These are phyloP conservation scores for Micropoecilia bifurca DNA, from an alignment of 2,797 vertebrate species.

Conservation along the genomic window DNA sequence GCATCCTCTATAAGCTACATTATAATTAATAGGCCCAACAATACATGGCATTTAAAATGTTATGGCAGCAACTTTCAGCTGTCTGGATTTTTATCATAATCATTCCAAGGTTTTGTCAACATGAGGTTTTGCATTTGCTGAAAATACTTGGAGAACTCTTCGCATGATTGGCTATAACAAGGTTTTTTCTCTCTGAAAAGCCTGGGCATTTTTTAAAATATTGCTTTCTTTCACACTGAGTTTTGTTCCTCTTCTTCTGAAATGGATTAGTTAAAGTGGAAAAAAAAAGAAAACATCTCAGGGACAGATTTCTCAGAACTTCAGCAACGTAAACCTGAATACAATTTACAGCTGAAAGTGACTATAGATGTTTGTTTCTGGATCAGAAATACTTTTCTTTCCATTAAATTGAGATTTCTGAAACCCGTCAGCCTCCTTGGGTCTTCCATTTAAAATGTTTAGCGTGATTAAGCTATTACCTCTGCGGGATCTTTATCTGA, in stretches of 20 bases:
- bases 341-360: neutral
- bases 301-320: constrained; percentile 5
- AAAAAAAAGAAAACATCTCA: neutral
- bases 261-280: constrained; percentile 4
- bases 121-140: neutral
- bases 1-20: neutral
- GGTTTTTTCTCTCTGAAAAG: constrained; percentile 9
- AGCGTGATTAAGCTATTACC: neutral
- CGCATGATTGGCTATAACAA: constrained; percentile 12
- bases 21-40: neutral
- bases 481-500: neutral
- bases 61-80: neutral
- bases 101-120: neutral
- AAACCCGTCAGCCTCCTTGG: constrained; percentile 2
- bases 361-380: neutral
- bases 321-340: constrained; percentile 3
- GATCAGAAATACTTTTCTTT: neutral
- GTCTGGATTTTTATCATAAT: neutral
- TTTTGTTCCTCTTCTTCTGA: neutral
- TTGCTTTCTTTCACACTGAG: neutral
- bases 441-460: neutral
- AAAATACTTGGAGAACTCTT: constrained; percentile 8
- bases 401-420: constrained; percentile 4
- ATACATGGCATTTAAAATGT: neutral
- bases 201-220: constrained; percentile 15